Base-by-base conservation (phyloP, 2,113 vertebrate species). In the Anhinga anhinga region DNA sequence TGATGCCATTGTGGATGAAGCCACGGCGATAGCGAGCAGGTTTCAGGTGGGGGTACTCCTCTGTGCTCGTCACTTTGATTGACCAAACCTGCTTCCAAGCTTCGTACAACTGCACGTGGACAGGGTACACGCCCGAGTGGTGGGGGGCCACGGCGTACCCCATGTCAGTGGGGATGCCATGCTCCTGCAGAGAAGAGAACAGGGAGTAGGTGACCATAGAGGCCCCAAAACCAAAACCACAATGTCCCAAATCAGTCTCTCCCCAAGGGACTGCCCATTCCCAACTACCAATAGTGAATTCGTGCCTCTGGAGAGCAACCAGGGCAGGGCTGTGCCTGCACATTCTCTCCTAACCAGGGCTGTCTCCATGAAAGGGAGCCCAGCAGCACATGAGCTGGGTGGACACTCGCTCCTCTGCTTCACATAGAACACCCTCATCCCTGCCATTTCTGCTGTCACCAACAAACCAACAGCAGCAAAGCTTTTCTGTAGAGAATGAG, bases 1-100 rank as follows among this genome's bases (percentile, higher is more conserved):
- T 99, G 94, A 99, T 99, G 96, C 99, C 98, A 0, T 98, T 99
- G 98, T 99, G 99, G 97, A 99, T 98, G 97, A 99, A 99, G 93
- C 99, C 99, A 0, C 99, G 98, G 45, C 99, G 98, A 95, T 99
- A 99, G 90, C 99, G 99, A 21, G 99, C 99, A 0, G 99, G 99
- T 98, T 99, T 99, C 95, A 99, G 98, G 96, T 99, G 99, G 0
- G 99, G 99, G 80, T 99, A 99, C 69, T 99, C 99, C 97, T 99
- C 99, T 0, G 99, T 99, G 98, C 99, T 99, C 12, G 99, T 99
- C 97, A 99, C 99, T 66, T 98, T 99, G 96, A 99, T 99, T 49
- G 97, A 98, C 99, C 99, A 99, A 63, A 99, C 99, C 90, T 99
- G 99, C 97, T 99, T 99, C 99, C 99, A 99, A 16, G 99, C 99